Base-by-base conservation (phyloP, 2,113 vertebrate genomes). In the Pachyramphus minor region DNA sequence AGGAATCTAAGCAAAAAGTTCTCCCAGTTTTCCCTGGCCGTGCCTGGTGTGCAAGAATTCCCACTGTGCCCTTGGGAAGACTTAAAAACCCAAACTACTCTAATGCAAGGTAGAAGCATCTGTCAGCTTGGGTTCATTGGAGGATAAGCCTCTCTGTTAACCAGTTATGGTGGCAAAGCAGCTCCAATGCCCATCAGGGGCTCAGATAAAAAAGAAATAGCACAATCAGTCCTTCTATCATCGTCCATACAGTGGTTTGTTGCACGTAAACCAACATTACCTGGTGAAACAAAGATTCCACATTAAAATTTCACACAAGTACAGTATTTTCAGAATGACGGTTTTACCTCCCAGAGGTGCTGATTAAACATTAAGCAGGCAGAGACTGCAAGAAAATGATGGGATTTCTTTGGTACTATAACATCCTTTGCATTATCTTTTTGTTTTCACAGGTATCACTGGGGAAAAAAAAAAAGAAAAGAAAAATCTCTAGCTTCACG, bases 401-500 rank as follows among this genome's bases (percentile, higher is more conserved):
- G 86, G 72, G 60, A 66, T 97, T 97, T 94, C 87, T 89, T 87
- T 94, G 93, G 87, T 89, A 95, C 86, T 97, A 92, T 89, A 78
- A 96, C 44, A 85, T 96, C 93, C 93, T 92, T 91, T 95, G 93
- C 89, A 96, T 97, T 94, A 94, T 66, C 92, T 90, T 89, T 96
- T 95, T 95, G 74, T 88, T 96, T 96, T 95, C 95, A 95, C 76
- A 67, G 72, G 84, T 69, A 87, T 81, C 87, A 87, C 90, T 94
- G 94, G 83, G 92, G 56, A 79, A 87, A 92, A 91, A 87, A 42
- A 90, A 81, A 94, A 92, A 89, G 12, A 74, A 80, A 84, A 45
- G 44, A 89, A 93, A 90, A 52, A 62, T 50, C 76, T 97, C 96
- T 87, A 87, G 49, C 95, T 95, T 96, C 74, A 96, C 31, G 0